Percentiles rank a stretch among this genome's conserved stretches.
These are phyloP conservation scores for Allolobophora icterica DNA, from an alignment of 2,888 invertebrate genomes.

Conservation along the genomic window DNA sequence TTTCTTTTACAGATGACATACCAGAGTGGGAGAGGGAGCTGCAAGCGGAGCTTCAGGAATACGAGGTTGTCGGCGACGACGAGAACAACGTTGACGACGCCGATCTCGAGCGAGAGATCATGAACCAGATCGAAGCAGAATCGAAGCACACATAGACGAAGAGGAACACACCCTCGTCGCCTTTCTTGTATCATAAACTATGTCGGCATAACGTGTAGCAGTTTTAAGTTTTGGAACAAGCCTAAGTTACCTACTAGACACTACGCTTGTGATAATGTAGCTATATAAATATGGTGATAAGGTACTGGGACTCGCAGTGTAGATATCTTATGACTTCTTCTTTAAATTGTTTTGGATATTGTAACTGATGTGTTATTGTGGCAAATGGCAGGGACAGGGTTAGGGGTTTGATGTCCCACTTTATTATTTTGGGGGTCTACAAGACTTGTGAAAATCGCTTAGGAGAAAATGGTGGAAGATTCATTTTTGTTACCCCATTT, in stretches of 20 bases:
- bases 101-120: constrained; percentile 77
- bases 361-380: background rate
- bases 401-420: too few species aligned
- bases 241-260: background rate
- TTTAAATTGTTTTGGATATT: background rate
- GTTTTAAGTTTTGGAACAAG: background rate
- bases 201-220: background rate
- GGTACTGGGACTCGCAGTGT: too few species aligned
- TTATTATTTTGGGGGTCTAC: background rate
- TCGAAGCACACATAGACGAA: constrained; percentile 50
- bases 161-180: background rate
- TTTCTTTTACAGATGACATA: constrained; percentile 47
- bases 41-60: constrained; percentile 92
- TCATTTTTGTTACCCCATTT: too few species aligned
- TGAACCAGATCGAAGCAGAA: constrained; percentile 73
- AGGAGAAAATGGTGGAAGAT: too few species aligned
- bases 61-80: constrained; percentile 74
- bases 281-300: background rate
- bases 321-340: too few species aligned
- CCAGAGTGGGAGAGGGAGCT: constrained; percentile 92
- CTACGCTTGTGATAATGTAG: background rate
- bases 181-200: background rate
- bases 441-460: too few species aligned
- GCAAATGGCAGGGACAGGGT: too few species aligned
- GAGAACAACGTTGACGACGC: constrained; percentile 63